phyloP scores from a whole-genome alignment of 2,888 invertebrate species.

The Hemithea aestivaria region DNA sequence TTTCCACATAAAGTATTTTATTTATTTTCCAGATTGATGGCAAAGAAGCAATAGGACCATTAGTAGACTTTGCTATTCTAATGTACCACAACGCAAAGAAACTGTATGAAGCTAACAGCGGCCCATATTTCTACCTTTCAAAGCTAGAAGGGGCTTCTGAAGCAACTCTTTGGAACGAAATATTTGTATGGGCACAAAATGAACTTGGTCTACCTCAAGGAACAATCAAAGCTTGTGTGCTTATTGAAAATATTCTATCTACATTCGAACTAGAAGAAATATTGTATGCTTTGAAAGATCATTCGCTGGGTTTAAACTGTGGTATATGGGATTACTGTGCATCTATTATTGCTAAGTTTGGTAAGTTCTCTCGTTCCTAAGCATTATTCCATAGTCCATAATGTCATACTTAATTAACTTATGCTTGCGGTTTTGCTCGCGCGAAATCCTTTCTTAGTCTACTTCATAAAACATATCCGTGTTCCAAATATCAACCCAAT shows the following conservation, averaged over 20 bases:
- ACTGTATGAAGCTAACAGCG: constrained; percentile 75
- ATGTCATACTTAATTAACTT: no score
- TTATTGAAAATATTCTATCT: constrained; percentile 85
- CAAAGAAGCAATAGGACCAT: constrained; percentile 80
- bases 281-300: constrained; percentile 81
- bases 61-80: constrained; percentile 84
- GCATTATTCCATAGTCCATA: no score
- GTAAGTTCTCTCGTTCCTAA: constrained; percentile 41
- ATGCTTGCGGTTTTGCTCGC: no score
- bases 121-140: constrained; percentile 86
- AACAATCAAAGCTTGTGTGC: constrained; percentile 84
- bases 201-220: constrained; percentile 77
- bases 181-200: constrained; percentile 81
- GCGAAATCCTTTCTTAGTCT: no score
- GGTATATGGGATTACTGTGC: constrained; percentile 88
- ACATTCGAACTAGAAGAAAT: constrained; percentile 85
- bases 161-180: constrained; percentile 84
- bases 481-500: no score
- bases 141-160: constrained; percentile 83
- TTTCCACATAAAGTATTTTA: neutral
- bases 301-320: constrained; percentile 85
- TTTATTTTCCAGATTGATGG: constrained; percentile 71
- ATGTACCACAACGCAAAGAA: constrained; percentile 82
- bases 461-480: no score
- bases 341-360: constrained; percentile 82